These are phyloP conservation scores for Helostoma temminkii DNA, from an alignment of 2,797 vertebrate genomes.

Conservation along the genomic window DNA sequence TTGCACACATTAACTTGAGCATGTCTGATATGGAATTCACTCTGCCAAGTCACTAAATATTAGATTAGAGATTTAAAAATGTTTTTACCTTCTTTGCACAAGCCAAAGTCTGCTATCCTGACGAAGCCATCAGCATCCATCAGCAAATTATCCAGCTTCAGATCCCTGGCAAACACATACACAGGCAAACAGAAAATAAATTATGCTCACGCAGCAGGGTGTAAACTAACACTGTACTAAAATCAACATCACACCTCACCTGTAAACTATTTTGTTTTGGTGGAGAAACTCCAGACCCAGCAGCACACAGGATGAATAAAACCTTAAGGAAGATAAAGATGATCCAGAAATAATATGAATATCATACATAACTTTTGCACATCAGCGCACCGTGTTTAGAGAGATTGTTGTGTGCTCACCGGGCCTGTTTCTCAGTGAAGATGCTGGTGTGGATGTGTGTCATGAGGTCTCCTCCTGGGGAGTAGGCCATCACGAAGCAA, in stretches of 20 bases:
- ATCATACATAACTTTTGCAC: background rate
- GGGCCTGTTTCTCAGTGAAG: conserved; percentile 88
- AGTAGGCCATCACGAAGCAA: conserved; percentile 96
- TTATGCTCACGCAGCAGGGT: background rate
- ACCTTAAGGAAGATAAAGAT: conserved; percentile 77
- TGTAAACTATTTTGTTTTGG: conserved; percentile 93
- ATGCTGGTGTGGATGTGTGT: conserved; percentile 92
- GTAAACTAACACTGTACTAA: background rate
- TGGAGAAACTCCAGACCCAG: conserved; percentile 97
- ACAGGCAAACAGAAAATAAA: background rate
- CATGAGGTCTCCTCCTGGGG: conserved; percentile 96
- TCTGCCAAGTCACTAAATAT: too few relatives aligned
- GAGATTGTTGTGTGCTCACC: conserved; percentile 70
- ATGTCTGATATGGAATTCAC: background rate
- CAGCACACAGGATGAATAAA: conserved; percentile 94
- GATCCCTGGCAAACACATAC: conserved; percentile 82
- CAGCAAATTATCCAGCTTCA: conserved; percentile 95
- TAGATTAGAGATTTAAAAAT: background rate
- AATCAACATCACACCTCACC: conserved; percentile 79
- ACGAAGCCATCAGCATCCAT: conserved; percentile 93
- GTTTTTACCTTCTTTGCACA: conserved; percentile 85
- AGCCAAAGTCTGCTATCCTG: conserved; percentile 94
- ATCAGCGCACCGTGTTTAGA: background rate
- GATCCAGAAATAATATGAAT: background rate
- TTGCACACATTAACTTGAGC: background rate